These are phyloP conservation scores for Toxonevra muliebris DNA, from an alignment of 2,888 invertebrate genomes.

Conservation along the genomic window DNA sequence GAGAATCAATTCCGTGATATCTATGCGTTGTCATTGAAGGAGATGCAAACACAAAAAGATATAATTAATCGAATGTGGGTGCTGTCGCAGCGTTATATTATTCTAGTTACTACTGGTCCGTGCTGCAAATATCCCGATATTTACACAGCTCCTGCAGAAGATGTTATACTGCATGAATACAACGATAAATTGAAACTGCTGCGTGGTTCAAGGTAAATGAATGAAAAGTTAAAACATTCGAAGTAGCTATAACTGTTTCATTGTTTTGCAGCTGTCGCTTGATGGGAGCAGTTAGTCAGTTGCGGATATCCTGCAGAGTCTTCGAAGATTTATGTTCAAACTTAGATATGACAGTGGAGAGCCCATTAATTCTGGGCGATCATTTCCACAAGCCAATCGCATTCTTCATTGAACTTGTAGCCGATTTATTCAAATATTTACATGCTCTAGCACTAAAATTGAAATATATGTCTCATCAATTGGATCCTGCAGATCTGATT, in stretches of 20 bases:
- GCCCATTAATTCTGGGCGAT: constrained; percentile 52
- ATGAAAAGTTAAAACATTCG: background rate
- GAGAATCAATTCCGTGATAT: constrained; percentile 46
- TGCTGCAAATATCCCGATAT: constrained; percentile 54
- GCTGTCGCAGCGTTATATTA: constrained; percentile 55
- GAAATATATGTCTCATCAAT: constrained; percentile 49
- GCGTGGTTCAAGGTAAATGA: constrained; percentile 48
- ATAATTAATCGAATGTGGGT: constrained; percentile 53
- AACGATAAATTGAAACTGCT: constrained; percentile 50
- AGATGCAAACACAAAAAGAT: constrained; percentile 48
- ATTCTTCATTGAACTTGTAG: constrained; percentile 48
- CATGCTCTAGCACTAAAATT: constrained; percentile 49
- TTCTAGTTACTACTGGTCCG: constrained; percentile 49
- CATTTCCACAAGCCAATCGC: constrained; percentile 49
- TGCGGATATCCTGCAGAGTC: constrained; percentile 41
- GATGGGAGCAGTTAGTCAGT: constrained; percentile 35
- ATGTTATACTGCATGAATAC: constrained; percentile 52
- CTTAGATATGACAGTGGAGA: constrained; percentile 46
- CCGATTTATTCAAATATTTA: constrained; percentile 54
- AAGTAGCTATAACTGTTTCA: background rate
- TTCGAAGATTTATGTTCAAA: constrained; percentile 48
- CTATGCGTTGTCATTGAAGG: constrained; percentile 43
- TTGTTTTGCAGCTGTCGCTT: constrained; percentile 37
- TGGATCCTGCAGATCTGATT: constrained; percentile 52
- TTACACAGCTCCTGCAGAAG: constrained; percentile 52